Conservation (phyloP, 2,888 invertebrate genomes). For the Mantis religiosa region DNA sequence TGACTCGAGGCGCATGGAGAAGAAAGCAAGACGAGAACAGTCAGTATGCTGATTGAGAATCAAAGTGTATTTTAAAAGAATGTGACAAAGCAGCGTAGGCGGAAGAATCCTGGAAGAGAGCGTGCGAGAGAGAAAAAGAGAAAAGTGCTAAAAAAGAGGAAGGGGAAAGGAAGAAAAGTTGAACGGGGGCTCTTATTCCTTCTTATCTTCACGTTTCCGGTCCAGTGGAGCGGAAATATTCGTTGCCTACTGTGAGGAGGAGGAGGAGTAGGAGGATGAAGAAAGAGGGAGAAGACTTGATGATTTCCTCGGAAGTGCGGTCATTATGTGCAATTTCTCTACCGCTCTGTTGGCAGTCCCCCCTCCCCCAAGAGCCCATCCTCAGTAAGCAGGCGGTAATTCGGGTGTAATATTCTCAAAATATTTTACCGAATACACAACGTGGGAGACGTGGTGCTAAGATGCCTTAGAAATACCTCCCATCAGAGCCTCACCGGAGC, state of each 20-base stretch:
- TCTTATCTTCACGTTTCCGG: constrained; percentile 48
- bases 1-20: neutral
- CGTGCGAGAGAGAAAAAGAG: neutral
- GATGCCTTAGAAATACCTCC: neutral
- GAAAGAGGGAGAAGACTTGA: constrained; percentile 1
- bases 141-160: neutral
- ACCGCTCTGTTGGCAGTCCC: neutral
- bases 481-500: neutral
- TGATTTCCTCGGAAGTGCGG: constrained; percentile 27
- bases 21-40: too few relatives aligned
- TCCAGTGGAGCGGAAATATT: constrained; percentile 47
- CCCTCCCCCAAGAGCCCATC: neutral
- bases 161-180: constrained; percentile 10
- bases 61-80: neutral
- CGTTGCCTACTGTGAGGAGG: constrained; percentile 40
- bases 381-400: neutral
- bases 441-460: neutral
- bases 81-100: neutral
- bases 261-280: constrained; percentile 1
- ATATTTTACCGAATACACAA: neutral
- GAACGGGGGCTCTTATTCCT: constrained; percentile 25
- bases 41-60: neutral
- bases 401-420: constrained; percentile 4
- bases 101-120: neutral
- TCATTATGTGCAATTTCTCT: constrained; percentile 26